These are phyloP conservation scores for Limnothrissa miodon DNA, from an alignment of 2,113 vertebrate species.

Conservation along the genomic window DNA sequence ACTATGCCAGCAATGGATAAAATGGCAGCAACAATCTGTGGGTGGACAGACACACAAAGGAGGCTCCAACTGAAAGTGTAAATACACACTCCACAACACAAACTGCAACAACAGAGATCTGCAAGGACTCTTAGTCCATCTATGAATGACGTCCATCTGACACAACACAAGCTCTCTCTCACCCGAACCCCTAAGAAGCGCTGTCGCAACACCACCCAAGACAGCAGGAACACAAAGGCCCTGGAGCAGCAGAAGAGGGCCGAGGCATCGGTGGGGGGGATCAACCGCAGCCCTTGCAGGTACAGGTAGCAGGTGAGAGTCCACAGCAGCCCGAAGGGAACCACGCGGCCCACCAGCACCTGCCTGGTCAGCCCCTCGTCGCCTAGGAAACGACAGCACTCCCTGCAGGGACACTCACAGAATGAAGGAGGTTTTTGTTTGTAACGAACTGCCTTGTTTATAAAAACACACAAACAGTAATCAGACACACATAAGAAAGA, in stretches of 20 bases:
- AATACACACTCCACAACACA: background rate
- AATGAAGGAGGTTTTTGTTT: background rate
- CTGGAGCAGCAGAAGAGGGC: conserved; percentile 88
- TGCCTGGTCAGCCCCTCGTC: conserved; percentile 81
- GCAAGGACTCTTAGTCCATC: background rate
- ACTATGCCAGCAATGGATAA: conserved; percentile 85
- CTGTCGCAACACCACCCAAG: conserved; percentile 86
- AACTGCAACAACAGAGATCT: background rate
- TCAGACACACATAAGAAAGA: background rate
- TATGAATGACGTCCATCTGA: background rate
- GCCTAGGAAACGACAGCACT: conserved; percentile 83
- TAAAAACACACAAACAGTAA: background rate
- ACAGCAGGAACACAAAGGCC: conserved; percentile 86
- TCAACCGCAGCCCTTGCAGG: conserved; percentile 84
- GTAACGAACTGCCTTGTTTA: background rate
- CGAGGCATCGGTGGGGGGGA: conserved; percentile 81
- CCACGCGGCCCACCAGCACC: conserved; percentile 79
- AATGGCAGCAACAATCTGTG: conserved; percentile 83
- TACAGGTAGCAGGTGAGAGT: conserved; percentile 87
- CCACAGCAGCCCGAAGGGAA: conserved; percentile 84
- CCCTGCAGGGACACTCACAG: conserved; percentile 56
- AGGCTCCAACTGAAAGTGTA: background rate
- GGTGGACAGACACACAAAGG: conserved; percentile 11
- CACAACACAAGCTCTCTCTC: conserved; percentile 19
- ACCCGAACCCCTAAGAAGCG: conserved; percentile 78